Evolutionary conservation across 2,113 vertebrate species (phyloP).

Genomic region (Mormoops blainvillei): DNA sequence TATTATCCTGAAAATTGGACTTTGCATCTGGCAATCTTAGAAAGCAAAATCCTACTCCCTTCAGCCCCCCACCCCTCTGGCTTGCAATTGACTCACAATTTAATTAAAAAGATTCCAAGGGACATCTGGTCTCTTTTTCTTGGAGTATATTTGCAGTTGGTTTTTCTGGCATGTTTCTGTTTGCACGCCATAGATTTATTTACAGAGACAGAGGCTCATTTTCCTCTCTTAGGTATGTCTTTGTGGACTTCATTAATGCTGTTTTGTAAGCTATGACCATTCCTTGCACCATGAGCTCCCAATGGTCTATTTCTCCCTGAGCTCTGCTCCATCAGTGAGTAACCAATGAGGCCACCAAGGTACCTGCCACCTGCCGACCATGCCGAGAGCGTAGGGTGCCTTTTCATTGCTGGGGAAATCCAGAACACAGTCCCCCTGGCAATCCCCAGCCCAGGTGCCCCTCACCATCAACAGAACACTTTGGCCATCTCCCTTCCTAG

Average conservation of each 20-base stretch:
- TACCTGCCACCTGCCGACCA: neutral
- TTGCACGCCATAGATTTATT: constrained; percentile 66
- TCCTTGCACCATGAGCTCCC: neutral
- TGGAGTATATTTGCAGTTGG: constrained; percentile 65
- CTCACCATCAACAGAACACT: neutral
- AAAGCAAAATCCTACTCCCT: constrained; percentile 66
- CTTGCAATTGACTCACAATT: constrained; percentile 72
- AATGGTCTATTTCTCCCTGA: neutral
- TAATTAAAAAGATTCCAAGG: constrained; percentile 74
- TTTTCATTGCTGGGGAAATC: neutral
- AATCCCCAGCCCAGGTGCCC: neutral
- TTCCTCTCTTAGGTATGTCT: constrained; percentile 47
- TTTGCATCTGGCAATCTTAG: constrained; percentile 74
- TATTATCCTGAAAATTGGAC: constrained; percentile 71
- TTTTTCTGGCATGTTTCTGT: constrained; percentile 61
- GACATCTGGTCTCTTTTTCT: constrained; percentile 74
- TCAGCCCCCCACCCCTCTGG: constrained; percentile 24
- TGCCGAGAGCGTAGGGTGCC: neutral
- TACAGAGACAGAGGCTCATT: constrained; percentile 52
- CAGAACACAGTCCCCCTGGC: neutral
- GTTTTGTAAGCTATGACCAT: neutral
- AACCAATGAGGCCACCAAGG: neutral
- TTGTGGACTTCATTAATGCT: constrained; percentile 47
- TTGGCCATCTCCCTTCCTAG: neutral
- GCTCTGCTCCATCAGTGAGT: neutral